Percentiles rank a stretch among this genome's conserved stretches.
Conservation (phyloP, 2,113 vertebrate genomes). For the Mellivora capensis region DNA sequence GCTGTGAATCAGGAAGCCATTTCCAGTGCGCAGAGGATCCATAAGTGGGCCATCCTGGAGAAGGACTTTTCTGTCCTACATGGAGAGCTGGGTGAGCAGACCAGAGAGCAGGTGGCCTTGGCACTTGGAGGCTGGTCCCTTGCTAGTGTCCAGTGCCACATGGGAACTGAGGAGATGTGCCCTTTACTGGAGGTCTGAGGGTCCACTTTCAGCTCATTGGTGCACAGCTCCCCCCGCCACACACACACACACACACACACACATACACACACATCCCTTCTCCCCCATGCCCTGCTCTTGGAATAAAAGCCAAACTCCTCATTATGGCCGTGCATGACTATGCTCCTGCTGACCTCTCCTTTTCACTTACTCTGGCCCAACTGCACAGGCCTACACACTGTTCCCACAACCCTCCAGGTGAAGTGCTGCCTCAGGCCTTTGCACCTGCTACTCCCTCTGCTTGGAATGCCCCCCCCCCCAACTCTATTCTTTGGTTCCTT, state of each 20-base stretch:
- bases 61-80: conserved; percentile 89
- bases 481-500: background rate
- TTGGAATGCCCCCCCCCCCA: background rate
- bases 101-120: background rate
- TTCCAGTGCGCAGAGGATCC: conserved; percentile 91
- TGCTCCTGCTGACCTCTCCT: background rate
- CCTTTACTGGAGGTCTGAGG: background rate
- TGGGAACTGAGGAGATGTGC: background rate
- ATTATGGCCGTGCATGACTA: background rate
- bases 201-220: background rate
- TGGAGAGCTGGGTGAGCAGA: conserved; percentile 92
- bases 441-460: no score
- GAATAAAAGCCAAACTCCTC: background rate
- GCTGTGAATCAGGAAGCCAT: conserved; percentile 83
- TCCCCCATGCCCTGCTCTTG: background rate
- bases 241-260: no score
- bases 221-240: accelerated
- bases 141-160: background rate
- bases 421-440: background rate
- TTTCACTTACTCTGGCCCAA: background rate
- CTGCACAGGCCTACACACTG: no score
- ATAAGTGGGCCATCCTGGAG: conserved; percentile 91
- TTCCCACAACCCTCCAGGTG: background rate
- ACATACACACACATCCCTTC: background rate
- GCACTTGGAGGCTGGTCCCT: background rate